Conservation (phyloP, 2,888 invertebrate genomes). For the Acanthopleura granulata region DNA sequence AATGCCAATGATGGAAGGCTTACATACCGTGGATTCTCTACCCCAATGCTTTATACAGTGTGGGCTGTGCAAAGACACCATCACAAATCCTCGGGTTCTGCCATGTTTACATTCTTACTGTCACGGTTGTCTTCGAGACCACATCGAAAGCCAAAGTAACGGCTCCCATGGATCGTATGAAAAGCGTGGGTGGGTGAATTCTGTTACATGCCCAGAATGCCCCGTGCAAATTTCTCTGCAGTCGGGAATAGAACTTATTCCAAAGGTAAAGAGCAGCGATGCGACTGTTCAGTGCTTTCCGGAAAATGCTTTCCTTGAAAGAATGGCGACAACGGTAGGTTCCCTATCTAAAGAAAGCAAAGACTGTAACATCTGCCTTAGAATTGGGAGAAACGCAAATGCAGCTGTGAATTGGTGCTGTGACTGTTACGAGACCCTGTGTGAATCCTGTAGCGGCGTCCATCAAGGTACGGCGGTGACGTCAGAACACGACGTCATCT, state of each 20-base stretch:
- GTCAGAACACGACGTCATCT: constrained; percentile 42
- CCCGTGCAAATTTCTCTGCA: neutral
- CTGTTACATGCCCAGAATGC: neutral
- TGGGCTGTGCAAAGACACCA: neutral
- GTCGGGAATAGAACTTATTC: neutral
- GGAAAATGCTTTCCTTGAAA: constrained; percentile 9
- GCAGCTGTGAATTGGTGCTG: constrained; percentile 50
- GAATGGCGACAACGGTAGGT: neutral
- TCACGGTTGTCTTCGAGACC: neutral
- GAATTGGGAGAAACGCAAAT: neutral
- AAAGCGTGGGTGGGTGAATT: neutral
- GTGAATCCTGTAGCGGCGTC: constrained; percentile 47
- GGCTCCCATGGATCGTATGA: neutral
- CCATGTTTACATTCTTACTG: constrained; percentile 9
- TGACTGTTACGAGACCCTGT: constrained; percentile 54
- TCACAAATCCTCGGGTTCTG: neutral
- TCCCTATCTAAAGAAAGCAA: neutral
- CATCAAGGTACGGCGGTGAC: constrained; percentile 50
- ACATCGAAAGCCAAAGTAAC: neutral
- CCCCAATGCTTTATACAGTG: neutral
- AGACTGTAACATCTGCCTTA: constrained; percentile 1
- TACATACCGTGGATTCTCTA: neutral
- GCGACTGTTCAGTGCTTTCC: neutral
- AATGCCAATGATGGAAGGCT: neutral
- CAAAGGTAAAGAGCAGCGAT: neutral